A percentile compares a stretch with the other conserved stretches of the same genome.
These are phyloP conservation scores for Drosophila ananassae DNA, from an alignment of 1,140 invertebrate species.

Conservation along the genomic window DNA sequence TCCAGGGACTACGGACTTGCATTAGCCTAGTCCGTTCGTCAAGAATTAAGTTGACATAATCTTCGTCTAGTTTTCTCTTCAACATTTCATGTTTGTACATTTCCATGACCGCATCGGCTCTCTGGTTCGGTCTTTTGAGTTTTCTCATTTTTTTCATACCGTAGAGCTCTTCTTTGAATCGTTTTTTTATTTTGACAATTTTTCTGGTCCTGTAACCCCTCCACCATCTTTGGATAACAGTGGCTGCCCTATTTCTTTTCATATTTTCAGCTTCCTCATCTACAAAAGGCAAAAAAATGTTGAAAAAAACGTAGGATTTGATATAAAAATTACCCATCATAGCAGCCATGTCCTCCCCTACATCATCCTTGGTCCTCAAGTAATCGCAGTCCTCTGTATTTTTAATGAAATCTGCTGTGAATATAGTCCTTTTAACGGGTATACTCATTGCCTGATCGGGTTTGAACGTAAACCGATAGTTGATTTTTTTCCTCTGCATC, in stretches of 20 bases:
- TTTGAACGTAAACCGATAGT: conserved; percentile 74
- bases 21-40: conserved; percentile 86
- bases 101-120: conserved; percentile 67
- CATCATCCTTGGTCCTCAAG: conserved; percentile 25
- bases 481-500: conserved; percentile 51
- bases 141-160: conserved; percentile 83
- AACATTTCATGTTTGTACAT: conserved; percentile 84
- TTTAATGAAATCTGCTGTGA: conserved; percentile 67
- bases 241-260: conserved; percentile 70
- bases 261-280: conserved; percentile 22
- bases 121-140: conserved; percentile 45
- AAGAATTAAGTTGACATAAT: conserved; percentile 85
- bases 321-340: conserved; percentile 18
- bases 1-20: conserved; percentile 85
- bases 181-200: conserved; percentile 67
- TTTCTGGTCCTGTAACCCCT: conserved; percentile 80
- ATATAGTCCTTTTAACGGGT: conserved; percentile 73
- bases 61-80: conserved; percentile 77
- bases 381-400: conserved; percentile 45
- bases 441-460: conserved; percentile 73
- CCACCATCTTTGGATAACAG: conserved; percentile 85
- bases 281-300: neutral
- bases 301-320: neutral
- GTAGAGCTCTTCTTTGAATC: conserved; percentile 82
- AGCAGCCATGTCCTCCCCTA: conserved; percentile 2